Conservation (phyloP, 2,888 invertebrate genomes). For the Globia sparganii region DNA sequence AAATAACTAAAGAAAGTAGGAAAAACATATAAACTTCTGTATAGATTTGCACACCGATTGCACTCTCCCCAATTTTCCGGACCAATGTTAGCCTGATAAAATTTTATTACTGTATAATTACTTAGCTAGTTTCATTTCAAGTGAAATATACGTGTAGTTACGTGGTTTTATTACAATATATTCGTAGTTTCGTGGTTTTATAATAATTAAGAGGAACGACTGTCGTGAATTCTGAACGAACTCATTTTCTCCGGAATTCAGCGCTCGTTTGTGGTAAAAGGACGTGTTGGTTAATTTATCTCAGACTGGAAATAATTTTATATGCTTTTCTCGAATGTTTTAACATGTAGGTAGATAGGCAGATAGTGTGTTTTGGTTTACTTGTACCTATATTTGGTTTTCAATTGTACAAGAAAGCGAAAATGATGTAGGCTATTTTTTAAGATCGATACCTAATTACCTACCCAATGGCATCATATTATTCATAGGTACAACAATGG, state of each 20-base stretch:
- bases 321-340: conserved; percentile 12
- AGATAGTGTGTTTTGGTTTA: not conserved
- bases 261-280: conserved; percentile 25
- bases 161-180: conserved; percentile 33
- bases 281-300: conserved; percentile 40
- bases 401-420: not conserved
- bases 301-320: conserved; percentile 17
- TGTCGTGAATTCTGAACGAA: conserved; percentile 39
- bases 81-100: not conserved
- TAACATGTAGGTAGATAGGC: not conserved
- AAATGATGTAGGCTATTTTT: not conserved
- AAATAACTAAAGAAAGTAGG: not conserved
- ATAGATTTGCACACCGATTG: not conserved
- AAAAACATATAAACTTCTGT: no score
- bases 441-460: not conserved
- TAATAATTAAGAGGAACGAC: conserved; percentile 53
- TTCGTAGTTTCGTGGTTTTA: conserved; percentile 39
- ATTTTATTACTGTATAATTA: conserved; percentile 28
- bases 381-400: not conserved
- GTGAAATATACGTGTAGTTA: conserved; percentile 40
- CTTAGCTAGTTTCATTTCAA: conserved; percentile 18
- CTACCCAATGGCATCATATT: not conserved
- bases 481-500: not conserved
- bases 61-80: not conserved
- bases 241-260: conserved; percentile 38